These are phyloP conservation scores for Microtus pennsylvanicus DNA, from an alignment of 2,113 vertebrate species.

Conservation along the genomic window DNA sequence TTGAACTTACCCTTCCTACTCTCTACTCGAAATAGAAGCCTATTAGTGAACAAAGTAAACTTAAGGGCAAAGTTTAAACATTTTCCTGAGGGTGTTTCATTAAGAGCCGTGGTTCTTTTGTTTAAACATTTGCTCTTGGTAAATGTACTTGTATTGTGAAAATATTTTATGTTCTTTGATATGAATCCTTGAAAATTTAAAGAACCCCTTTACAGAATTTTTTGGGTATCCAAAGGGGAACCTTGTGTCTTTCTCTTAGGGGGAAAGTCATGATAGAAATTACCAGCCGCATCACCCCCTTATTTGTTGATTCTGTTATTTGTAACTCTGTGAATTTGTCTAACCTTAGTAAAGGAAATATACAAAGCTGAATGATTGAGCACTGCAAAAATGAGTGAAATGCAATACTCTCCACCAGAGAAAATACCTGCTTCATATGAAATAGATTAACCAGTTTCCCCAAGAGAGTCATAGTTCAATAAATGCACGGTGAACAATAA, in stretches of 20 bases:
- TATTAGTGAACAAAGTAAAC: conserved; percentile 91
- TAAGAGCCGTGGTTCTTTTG: conserved; percentile 89
- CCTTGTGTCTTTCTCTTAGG: conserved; percentile 60
- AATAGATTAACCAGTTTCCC: conserved; percentile 72
- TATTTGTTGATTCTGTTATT: conserved; percentile 68
- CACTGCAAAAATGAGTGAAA: conserved; percentile 65
- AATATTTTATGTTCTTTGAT: conserved; percentile 90
- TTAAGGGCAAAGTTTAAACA: conserved; percentile 91
- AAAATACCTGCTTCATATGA: conserved; percentile 65
- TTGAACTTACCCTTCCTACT: conserved; percentile 89
- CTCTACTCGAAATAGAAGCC: conserved; percentile 89
- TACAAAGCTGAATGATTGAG: conserved; percentile 17
- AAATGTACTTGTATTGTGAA: conserved; percentile 90
- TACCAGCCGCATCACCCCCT: conserved; percentile 18
- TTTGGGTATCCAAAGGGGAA: conserved; percentile 73
- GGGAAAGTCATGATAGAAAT: conserved; percentile 50
- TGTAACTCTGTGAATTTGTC: conserved; percentile 49
- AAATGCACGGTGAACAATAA: conserved; percentile 48
- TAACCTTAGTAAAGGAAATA: conserved; percentile 48
- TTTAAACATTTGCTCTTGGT: conserved; percentile 91
- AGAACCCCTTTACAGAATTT: conserved; percentile 83
- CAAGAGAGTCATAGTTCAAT: conserved; percentile 72
- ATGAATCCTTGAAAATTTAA: conserved; percentile 86
- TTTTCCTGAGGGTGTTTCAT: conserved; percentile 89
- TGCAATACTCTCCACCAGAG: conserved; percentile 32